Base-by-base conservation (phyloP, 2,113 vertebrate species). In the Mobula hypostoma region DNA sequence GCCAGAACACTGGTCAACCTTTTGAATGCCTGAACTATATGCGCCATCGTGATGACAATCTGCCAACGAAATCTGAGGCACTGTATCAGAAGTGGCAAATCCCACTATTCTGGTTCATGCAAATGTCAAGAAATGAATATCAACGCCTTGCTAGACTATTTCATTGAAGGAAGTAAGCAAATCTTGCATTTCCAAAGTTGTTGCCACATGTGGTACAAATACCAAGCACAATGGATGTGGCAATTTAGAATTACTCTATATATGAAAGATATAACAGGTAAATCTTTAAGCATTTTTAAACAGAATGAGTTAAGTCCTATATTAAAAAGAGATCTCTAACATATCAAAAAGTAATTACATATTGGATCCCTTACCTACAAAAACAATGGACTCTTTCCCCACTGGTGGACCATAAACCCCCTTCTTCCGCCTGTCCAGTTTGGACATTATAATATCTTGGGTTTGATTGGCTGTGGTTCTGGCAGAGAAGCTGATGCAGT, bases 371-470 rank as follows among this genome's bases (percentile, higher is more conserved):
- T 97, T 96, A 99, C 98, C 98, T 63, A 99, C 98, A 96, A 98
- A 99, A 40, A 99, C 95, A 74, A 99, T 94, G 88, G 97, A 97
- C 95, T 98, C 97, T 96, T 97, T 98, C 32, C 98, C 98, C 0
- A 95, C 5, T 0, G 98, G 97, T 32, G 98, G 98, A 29, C 98
- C 98, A 91, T 97, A 99, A 94, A 99, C 95, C 3, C 98, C 98
- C 95, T 97, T 99, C 93, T 96, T 96, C 94, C 98, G 96, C 88
- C 98, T 96, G 94, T 99, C 98, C 95, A 99, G 95, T 95, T 98
- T 99, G 83, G 98, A 97, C 97, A 99, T 98, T 95, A 99, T 97
- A 95, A 98, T 98, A 94, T 99, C 98, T 94, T 99, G 98, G 2
- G 97, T 98, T 95, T 98, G 98, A 94, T 96, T 98, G 94, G 98